phyloP scores from a whole-genome alignment of 2,888 invertebrate species.

The Falcaria lacertinaria region DNA sequence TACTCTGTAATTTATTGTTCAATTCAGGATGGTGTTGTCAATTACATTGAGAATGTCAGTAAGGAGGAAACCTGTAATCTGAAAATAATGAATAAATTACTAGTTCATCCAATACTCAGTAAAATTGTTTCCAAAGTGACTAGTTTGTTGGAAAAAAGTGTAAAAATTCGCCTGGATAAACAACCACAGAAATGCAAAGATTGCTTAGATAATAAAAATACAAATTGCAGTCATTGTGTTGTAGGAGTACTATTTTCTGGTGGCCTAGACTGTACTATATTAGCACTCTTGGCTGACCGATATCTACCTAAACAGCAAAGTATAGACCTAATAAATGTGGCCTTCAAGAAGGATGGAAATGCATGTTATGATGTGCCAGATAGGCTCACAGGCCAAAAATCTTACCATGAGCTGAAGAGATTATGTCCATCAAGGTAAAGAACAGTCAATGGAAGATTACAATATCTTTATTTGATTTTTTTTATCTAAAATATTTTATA shows the following conservation, averaged over 20 bases:
- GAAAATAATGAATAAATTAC: constrained; percentile 55
- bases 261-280: constrained; percentile 96
- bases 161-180: constrained; percentile 78
- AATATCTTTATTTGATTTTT: too few species aligned
- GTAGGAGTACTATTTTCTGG: constrained; percentile 96
- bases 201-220: constrained; percentile 60
- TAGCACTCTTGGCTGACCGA: constrained; percentile 89
- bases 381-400: constrained; percentile 86
- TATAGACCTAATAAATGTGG: constrained; percentile 97
- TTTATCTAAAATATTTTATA: too few species aligned
- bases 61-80: constrained; percentile 35
- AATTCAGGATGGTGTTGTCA: constrained; percentile 48
- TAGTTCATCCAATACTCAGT: constrained; percentile 49
- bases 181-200: constrained; percentile 82
- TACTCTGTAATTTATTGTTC: constrained; percentile 1
- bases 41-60: constrained; percentile 39
- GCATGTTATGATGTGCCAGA: constrained; percentile 88
- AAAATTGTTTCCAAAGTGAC: constrained; percentile 68
- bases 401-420: constrained; percentile 82
- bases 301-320: constrained; percentile 82
- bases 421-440: constrained; percentile 82
- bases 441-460: too few species aligned
- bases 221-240: constrained; percentile 80
- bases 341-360: constrained; percentile 83
- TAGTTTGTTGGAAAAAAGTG: constrained; percentile 76